Evolutionary conservation across 2,797 vertebrate genomes (phyloP).

Genomic region (Aviceda cuculoides): DNA sequence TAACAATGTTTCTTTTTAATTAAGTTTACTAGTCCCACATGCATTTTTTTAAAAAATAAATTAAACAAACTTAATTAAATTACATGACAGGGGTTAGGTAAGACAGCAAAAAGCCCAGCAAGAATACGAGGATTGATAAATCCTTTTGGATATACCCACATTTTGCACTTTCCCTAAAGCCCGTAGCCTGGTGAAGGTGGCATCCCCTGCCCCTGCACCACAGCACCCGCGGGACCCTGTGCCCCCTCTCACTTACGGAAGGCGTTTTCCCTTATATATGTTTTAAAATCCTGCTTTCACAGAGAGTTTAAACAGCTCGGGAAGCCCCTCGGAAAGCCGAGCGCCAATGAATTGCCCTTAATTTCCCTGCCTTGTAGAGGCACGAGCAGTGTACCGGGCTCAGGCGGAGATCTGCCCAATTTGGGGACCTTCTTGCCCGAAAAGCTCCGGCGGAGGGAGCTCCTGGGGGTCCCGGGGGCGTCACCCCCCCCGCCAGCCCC

Average conservation of each 20-base stretch:
- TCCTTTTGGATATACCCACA: background rate
- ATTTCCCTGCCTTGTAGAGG: background rate
- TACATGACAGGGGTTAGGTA: constrained; percentile 23
- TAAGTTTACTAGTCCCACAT: constrained; percentile 60
- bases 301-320: background rate
- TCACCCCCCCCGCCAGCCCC: rapidly evolving
- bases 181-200: background rate
- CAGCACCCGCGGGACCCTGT: rapidly evolving
- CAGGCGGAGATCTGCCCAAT: background rate
- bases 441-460: rapidly evolving
- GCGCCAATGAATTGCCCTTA: background rate
- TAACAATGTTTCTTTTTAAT: constrained; percentile 65
- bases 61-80: constrained; percentile 55
- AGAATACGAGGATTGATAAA: background rate
- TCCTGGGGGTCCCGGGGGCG: background rate
- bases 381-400: background rate
- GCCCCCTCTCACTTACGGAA: background rate
- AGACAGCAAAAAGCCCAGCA: background rate
- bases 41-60: constrained; percentile 20
- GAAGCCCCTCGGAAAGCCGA: background rate
- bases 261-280: background rate
- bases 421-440: background rate
- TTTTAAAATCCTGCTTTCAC: background rate
- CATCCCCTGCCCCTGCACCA: background rate
- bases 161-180: background rate